phyloP scores from a whole-genome alignment of 2,113 vertebrate species.

The Gambusia affinis region DNA sequence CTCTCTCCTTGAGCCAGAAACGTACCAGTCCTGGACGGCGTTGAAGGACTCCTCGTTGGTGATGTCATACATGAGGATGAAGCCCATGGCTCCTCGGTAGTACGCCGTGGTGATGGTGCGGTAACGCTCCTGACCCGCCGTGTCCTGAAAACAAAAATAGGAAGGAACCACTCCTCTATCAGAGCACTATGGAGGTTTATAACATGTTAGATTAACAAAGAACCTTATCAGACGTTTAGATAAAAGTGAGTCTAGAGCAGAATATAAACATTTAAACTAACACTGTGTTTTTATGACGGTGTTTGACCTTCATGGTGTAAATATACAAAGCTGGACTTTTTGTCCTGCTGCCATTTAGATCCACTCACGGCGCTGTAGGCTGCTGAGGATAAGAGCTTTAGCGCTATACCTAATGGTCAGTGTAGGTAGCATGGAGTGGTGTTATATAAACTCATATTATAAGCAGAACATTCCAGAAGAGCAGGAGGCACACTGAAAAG shows the following conservation, averaged over 20 bases:
- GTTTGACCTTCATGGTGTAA: background rate
- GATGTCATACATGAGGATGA: constrained; percentile 85
- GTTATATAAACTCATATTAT: constrained; percentile 41
- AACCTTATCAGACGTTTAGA: too few relatives aligned
- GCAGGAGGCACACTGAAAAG: background rate
- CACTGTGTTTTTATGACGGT: background rate
- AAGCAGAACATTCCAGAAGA: constrained; percentile 2
- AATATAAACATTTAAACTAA: background rate
- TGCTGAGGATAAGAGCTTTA: constrained; percentile 20
- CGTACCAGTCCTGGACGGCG: constrained; percentile 93
- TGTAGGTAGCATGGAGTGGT: constrained; percentile 47
- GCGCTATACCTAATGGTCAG: constrained; percentile 23
- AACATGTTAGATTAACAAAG: background rate
- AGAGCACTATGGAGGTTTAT: background rate
- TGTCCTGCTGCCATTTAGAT: constrained; percentile 15
- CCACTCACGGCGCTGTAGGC: constrained; percentile 16
- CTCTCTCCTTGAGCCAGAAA: constrained; percentile 2
- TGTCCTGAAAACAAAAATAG: constrained; percentile 82
- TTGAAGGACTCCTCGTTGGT: constrained; percentile 83
- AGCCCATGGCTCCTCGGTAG: constrained; percentile 96
- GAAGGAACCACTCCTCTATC: background rate
- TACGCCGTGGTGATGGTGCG: constrained; percentile 98
- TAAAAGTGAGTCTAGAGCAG: too few relatives aligned
- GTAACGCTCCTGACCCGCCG: constrained; percentile 96
- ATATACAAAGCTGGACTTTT: background rate